phyloP scores from a whole-genome alignment of 2,888 invertebrate genomes.

The Scaptodrosophila latifasciaeformis region DNA sequence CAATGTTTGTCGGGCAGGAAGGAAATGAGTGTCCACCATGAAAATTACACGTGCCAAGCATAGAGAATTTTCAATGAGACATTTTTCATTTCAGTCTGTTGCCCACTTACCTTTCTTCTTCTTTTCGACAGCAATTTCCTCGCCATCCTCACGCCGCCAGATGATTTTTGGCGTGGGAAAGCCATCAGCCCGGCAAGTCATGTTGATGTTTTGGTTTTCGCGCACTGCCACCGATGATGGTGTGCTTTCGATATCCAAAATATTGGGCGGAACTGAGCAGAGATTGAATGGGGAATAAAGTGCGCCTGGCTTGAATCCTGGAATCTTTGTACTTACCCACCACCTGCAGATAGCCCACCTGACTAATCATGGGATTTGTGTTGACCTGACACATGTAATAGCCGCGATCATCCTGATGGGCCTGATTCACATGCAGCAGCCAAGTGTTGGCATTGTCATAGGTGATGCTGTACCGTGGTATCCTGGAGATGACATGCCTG shows the following conservation, averaged over 20 bases:
- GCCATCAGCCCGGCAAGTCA: conserved; percentile 93
- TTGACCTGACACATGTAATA: conserved; percentile 82
- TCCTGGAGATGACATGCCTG: conserved; percentile 91
- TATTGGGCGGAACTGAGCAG: conserved; percentile 90
- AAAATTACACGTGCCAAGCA: conserved; percentile 39
- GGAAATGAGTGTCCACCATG: conserved; percentile 38
- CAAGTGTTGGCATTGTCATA: conserved; percentile 95
- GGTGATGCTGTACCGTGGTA: conserved; percentile 92
- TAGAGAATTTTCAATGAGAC: conserved; percentile 39
- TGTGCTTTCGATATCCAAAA: conserved; percentile 91
- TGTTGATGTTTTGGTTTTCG: conserved; percentile 94
- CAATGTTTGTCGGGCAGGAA: conserved; percentile 1
- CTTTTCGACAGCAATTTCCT: conserved; percentile 88
- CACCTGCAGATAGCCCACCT: conserved; percentile 94
- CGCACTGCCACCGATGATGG: conserved; percentile 93
- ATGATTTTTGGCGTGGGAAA: conserved; percentile 93
- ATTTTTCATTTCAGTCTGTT: background rate
- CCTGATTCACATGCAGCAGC: conserved; percentile 92
- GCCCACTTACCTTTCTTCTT: conserved; percentile 87
- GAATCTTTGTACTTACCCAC: conserved; percentile 82
- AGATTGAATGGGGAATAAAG: background rate
- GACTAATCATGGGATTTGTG: conserved; percentile 95
- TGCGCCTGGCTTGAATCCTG: too few species aligned
- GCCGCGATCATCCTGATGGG: conserved; percentile 92
- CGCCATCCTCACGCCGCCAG: conserved; percentile 94